Evolutionary conservation across 2,888 invertebrate species (phyloP), one percentile per base, ranked within the genome.

Genomic region (Dexiosoma caninum): DNA sequence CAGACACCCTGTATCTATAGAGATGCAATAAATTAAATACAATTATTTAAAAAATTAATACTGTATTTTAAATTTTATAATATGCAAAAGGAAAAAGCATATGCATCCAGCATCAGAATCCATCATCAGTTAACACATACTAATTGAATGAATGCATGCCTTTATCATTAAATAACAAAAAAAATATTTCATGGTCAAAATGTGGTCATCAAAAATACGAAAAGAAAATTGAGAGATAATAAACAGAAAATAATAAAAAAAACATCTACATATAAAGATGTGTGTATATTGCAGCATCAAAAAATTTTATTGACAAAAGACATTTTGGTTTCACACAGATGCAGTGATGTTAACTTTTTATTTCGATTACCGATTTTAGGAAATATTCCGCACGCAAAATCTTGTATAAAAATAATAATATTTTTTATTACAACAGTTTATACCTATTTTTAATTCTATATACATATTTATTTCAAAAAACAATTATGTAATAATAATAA

Each of bases 101-200:
- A n/a, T n/a, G n/a, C n/a, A n/a, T n/a, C n/a, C n/a, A n/a, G n/a
- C n/a, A n/a, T 55, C 27, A 64, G 40, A 55, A 55, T 6, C 32
- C 59, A 75, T 19, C 42, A 42, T 67, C 75, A 23, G 67, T 59
- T 66, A 75, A 59, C 57, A 7, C 2, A 12, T 59, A 67, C 66
- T 67, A 66, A 67, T 67, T 74, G 69, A 59, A 37, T 75, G 76
- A 76, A 81, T 76, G 80, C 55, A 69, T 70, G 64, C 49, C 64
- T 67, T 64, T 60, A 37, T 42, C 71, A 76, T 77, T 67, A 57
- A 49, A 76, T 55, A 62, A 80, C 64, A 70, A 49, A 76, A 27
- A 60, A 27, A 14, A 77, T 40, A 77, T 81, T 81, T 81, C 81
- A 81, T 81, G 81, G 81, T 81, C 81, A 81, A 77, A 51, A 77